Evolutionary conservation across 1,140 invertebrate species (phyloP), one percentile per base, ranked within the genome.

Genomic region (Alviniconcha marisindica): DNA sequence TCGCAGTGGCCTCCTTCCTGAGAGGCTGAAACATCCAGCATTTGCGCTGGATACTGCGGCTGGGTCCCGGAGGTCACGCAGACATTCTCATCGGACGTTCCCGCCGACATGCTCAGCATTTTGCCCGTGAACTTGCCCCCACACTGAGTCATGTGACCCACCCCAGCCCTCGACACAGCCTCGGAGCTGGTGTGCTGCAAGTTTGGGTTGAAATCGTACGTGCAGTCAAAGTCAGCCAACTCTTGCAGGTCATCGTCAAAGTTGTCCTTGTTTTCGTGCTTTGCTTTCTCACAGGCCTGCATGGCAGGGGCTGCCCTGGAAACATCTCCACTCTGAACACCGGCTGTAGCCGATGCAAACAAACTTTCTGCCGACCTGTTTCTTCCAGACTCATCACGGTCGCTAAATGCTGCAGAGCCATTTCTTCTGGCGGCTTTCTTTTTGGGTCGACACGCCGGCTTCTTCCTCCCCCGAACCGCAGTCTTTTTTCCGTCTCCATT

Each of bases 231-330:
- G 40, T 66, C 60, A n/a, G 78, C 78, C 38, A 80, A 60, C 60
- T 80, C 78, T 15, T 80, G 78, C 7, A 80, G 44, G 24, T 80
- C 78, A 80, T 80, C 78, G 24, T 80, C 78, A 80, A 80, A 80
- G 15, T 80, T 14, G n/a, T 69, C 78, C 18, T 80, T 80, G 78
- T 33, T 80, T 28, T 80, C 60, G 3, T 33, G 73, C 36, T 71
- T 71, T n/a, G 31, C 42, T 28, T 48, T 76, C 12, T n/a, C 44
- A 51, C 31, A 51, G 21, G 31, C 24, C 31, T 48, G 73, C 24
- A 51, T 2, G n/a, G 40, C 24, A 18, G 24, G 31, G 28, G 31
- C 14, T 51, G 42, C 44, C 10, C 24, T 38, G 15, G 4, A n/a
- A 24, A 76, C 44, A 76, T 24, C 15, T 31, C 33, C 33, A 18